Conservation (phyloP, 2,797 vertebrate species). For the Pempheris klunzingeri region DNA sequence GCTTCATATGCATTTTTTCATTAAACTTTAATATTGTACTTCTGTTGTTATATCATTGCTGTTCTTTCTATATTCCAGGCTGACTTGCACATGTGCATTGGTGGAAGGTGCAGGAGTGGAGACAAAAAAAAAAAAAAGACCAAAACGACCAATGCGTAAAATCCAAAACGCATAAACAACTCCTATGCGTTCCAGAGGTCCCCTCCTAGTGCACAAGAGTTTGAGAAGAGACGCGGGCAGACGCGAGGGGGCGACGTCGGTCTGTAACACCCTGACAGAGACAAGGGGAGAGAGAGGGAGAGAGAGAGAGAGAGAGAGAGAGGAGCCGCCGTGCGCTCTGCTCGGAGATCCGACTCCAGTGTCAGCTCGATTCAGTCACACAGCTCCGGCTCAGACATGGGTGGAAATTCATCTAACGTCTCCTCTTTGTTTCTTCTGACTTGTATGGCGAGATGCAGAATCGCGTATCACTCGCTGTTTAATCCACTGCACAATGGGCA, state of each 20-base stretch:
- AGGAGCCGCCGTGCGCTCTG: constrained; percentile 36
- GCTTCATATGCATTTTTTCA: too few relatives aligned
- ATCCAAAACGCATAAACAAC: too few relatives aligned
- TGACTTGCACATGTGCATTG: background rate
- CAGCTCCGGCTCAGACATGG: constrained; percentile 79
- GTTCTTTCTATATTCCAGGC: background rate
- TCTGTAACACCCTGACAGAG: constrained; percentile 57
- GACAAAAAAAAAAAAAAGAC: background rate
- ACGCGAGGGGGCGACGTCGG: constrained; percentile 84
- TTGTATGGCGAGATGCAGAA: constrained; percentile 76
- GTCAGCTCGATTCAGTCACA: constrained; percentile 84
- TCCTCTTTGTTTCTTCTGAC: constrained; percentile 80
- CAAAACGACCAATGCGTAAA: too few relatives aligned
- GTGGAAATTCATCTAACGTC: constrained; percentile 79
- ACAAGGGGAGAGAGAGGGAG: constrained; percentile 8
- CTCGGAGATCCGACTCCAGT: constrained; percentile 64
- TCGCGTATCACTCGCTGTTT: constrained; percentile 71
- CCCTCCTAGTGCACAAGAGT: constrained; percentile 7
- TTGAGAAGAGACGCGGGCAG: constrained; percentile 20
- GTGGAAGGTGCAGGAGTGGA: too few relatives aligned
- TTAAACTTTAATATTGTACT: background rate
- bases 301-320: background rate
- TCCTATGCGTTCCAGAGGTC: background rate
- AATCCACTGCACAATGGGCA: constrained; percentile 76
- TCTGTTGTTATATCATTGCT: background rate